Conservation (phyloP, 2,113 vertebrate species). For the Otolemur garnettii region DNA sequence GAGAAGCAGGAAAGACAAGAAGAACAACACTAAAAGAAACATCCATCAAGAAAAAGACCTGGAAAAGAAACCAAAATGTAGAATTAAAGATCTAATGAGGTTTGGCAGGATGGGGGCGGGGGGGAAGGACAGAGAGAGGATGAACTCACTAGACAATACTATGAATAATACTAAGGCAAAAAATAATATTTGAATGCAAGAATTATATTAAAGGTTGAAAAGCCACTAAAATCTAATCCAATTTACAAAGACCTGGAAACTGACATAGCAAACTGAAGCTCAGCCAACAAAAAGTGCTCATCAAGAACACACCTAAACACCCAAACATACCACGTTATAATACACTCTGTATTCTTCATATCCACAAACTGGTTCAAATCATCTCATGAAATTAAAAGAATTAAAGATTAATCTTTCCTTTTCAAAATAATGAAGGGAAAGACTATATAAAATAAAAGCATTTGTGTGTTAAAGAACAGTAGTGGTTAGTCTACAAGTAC, state of each 20-base stretch:
- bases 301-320: neutral
- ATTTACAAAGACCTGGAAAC: slow-evolving; percentile 34
- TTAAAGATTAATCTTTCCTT: neutral
- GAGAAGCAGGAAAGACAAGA: slow-evolving; percentile 77
- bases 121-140: neutral
- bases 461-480: neutral
- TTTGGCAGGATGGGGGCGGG: neutral
- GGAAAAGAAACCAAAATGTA: slow-evolving; percentile 82
- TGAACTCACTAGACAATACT: slow-evolving; percentile 42
- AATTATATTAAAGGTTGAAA: slow-evolving; percentile 58
- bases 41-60: slow-evolving; percentile 75
- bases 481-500: neutral
- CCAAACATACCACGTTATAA: neutral
- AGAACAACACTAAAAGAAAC: slow-evolving; percentile 80
- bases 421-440: slow-evolving; percentile 49
- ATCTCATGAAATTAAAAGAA: slow-evolving; percentile 19
- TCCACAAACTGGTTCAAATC: slow-evolving; percentile 32
- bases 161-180: slow-evolving; percentile 42
- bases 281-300: neutral
- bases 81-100: slow-evolving; percentile 77
- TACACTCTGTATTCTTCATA: neutral
- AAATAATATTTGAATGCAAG: slow-evolving; percentile 33
- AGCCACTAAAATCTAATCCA: slow-evolving; percentile 11
- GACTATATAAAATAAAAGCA: neutral
- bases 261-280: slow-evolving; percentile 37